These are phyloP conservation scores for Ambastaia sidthimunki DNA, from an alignment of 2,797 vertebrate species.

Conservation along the genomic window DNA sequence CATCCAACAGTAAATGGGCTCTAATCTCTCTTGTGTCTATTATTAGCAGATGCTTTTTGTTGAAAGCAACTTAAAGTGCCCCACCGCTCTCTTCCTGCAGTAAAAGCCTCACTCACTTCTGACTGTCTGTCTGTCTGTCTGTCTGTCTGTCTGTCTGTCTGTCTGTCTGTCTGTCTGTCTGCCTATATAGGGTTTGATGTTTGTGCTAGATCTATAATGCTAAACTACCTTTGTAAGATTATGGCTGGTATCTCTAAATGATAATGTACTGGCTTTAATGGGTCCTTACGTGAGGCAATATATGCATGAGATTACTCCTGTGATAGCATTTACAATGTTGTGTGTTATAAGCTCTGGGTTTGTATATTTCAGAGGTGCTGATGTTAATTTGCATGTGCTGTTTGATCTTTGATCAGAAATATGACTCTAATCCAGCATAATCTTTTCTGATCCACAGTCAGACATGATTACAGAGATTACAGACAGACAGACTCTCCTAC, in stretches of 20 bases:
- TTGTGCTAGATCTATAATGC: constrained; percentile 7
- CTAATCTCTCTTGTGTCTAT: constrained; percentile 27
- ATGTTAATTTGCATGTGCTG: constrained; percentile 6
- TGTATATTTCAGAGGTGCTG: background rate
- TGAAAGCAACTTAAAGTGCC: constrained; percentile 11
- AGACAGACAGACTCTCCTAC: constrained; percentile 23
- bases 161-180: background rate
- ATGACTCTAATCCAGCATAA: constrained; percentile 56
- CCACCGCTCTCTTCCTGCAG: constrained; percentile 6
- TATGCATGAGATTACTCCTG: background rate
- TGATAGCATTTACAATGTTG: background rate
- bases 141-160: background rate
- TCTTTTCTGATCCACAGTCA: constrained; percentile 48
- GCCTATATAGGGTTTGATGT: constrained; percentile 3
- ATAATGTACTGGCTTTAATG: background rate
- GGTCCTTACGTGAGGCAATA: background rate
- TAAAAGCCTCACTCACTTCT: background rate
- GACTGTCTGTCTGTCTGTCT: background rate
- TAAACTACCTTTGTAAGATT: background rate
- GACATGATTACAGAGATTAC: constrained; percentile 50
- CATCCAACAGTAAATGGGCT: background rate
- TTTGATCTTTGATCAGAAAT: constrained; percentile 38
- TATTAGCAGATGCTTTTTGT: constrained; percentile 23
- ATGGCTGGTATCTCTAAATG: background rate
- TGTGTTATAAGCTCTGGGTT: background rate